phyloP scores from a whole-genome alignment of 2,113 vertebrate genomes.

The Anolis sagrei region DNA sequence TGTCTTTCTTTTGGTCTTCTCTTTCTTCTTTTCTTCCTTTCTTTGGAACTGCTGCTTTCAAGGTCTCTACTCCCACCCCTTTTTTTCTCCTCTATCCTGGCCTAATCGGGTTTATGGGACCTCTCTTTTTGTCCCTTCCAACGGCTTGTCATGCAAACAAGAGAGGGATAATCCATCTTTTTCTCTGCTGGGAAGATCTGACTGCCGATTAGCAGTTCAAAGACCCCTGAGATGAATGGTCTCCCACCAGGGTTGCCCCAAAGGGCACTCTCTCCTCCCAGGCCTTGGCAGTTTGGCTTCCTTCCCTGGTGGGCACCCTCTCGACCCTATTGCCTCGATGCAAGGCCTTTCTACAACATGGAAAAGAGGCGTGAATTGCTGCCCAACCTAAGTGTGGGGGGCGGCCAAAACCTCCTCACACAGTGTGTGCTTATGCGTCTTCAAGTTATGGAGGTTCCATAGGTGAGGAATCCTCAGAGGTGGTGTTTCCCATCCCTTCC shows the following conservation, averaged over 20 bases:
- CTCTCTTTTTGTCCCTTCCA: background rate
- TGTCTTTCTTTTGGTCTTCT: slow-evolving; percentile 81
- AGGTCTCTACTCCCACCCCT: slow-evolving; percentile 56
- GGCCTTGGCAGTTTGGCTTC: slow-evolving; percentile 7
- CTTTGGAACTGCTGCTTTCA: slow-evolving; percentile 73
- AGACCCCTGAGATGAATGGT: slow-evolving; percentile 56
- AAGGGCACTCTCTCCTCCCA: slow-evolving; percentile 55
- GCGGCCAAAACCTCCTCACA: too few species aligned
- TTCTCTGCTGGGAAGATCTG: slow-evolving; percentile 77
- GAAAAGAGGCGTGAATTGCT: too few species aligned
- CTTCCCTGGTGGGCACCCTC: too few species aligned
- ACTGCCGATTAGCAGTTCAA: slow-evolving; percentile 80
- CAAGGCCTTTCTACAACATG: too few species aligned
- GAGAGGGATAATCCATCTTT: slow-evolving; percentile 75
- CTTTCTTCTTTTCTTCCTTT: slow-evolving; percentile 74
- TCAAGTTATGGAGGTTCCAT: too few species aligned
- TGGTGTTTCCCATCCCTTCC: too few species aligned
- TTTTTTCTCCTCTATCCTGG: slow-evolving; percentile 43
- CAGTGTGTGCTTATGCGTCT: too few species aligned
- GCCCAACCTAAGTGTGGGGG: too few species aligned
- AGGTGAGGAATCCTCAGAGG: too few species aligned
- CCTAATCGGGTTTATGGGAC: slow-evolving; percentile 78
- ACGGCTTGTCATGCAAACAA: slow-evolving; percentile 79
- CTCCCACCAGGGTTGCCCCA: background rate
- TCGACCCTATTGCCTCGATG: too few species aligned